Evolutionary conservation across 2,888 invertebrate genomes (phyloP), one percentile per base, ranked within the genome.

Genomic region (Aromia moschata): DNA sequence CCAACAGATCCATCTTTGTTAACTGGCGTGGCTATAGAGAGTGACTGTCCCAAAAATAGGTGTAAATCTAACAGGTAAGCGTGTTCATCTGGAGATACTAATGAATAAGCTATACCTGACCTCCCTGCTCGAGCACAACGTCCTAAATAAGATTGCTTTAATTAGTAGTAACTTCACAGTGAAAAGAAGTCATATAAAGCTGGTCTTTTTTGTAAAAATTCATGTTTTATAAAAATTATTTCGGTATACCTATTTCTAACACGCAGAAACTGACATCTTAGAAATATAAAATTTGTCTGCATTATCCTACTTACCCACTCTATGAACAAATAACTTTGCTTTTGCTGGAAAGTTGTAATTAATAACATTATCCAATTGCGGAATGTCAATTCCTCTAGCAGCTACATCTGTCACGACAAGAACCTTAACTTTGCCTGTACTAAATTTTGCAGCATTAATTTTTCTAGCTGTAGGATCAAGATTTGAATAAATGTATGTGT

Each of bases 301-400:
- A n/a, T n/a, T n/a, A n/a, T 33, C 11, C 2, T 31, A 82, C 90
- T 84, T 76, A 93, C 98, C 98, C 60, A 98, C 99, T 86, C 99
- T 87, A 82, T 99, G 99, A 17, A 99, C 93, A 82, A 98, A 99
- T 15, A 99, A 83, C 81, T 99, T 99, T 0, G 96, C 89, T 79
- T 96, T 98, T 0, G 95, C 92, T 0, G 99, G 98, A 77, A 99
- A 99, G 84, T 98, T 93, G 74, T 90, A 93, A 80, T 99, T 99
- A 53, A 99, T 92, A 30, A 98, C 98, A 66, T 91, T 94, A 76
- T 99, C 98, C 67, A 99, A 81, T 60, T 93, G 87, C 0, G 99
- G 99, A 72, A 99, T 93, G 79, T 99, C 99, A 57, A 99, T 91
- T 64, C 99, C 99, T 76, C 99, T 85, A 0, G 99, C 99, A 0